A percentile compares a stretch with the other conserved stretches of the same genome.
phyloP scores from a whole-genome alignment of 2,888 invertebrate species.

The Monochamus alternatus region DNA sequence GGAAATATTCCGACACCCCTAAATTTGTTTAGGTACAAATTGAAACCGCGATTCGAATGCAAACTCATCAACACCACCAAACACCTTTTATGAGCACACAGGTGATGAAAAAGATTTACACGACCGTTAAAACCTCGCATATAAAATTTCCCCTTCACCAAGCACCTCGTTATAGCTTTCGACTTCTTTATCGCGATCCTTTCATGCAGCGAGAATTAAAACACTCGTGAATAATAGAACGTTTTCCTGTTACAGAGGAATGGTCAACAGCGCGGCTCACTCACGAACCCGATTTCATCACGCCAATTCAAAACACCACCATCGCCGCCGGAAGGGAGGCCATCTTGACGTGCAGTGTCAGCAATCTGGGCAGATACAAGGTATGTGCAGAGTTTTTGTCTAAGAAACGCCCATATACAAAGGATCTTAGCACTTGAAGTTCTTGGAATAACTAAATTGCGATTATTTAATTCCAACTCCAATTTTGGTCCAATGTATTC shows the following conservation, averaged over 20 bases:
- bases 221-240: slow-evolving; percentile 6
- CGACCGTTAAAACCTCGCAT: too few relatives aligned
- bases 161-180: neutral
- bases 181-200: neutral
- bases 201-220: neutral
- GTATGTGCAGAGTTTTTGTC: slow-evolving; percentile 68
- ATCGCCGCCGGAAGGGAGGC: slow-evolving; percentile 79
- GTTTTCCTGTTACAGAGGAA: slow-evolving; percentile 72
- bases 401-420: neutral
- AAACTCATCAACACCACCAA: too few relatives aligned
- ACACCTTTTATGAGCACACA: too few relatives aligned
- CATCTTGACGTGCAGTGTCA: slow-evolving; percentile 77
- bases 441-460: too few relatives aligned
- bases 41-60: too few relatives aligned
- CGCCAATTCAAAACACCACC: slow-evolving; percentile 77
- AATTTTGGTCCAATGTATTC: too few relatives aligned
- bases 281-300: slow-evolving; percentile 77
- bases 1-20: too few relatives aligned
- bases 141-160: neutral
- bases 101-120: too few relatives aligned
- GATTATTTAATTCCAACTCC: too few relatives aligned
- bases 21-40: too few relatives aligned
- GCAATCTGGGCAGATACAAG: slow-evolving; percentile 78
- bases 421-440: too few relatives aligned
- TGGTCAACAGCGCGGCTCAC: slow-evolving; percentile 75